Evolutionary conservation across 2,113 vertebrate genomes (phyloP), one percentile per base, ranked within the genome.

Genomic region (Tapirus terrestris): DNA sequence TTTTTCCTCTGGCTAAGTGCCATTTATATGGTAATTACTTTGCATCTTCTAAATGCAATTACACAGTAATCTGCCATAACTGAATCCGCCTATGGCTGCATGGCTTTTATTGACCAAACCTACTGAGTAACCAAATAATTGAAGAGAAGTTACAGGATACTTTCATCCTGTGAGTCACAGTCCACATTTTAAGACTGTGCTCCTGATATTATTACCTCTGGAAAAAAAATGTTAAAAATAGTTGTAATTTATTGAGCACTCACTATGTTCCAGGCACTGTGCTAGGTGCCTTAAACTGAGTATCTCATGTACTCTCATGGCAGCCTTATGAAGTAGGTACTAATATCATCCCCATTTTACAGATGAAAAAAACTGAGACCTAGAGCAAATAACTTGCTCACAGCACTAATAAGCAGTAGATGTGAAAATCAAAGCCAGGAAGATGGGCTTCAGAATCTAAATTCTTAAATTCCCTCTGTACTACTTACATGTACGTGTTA

Each of bases 41-140:
- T 79, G 36, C 80, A 87, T 96, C 36, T 94, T 82, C 93, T 93
- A 60, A 97, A 82, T 85, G 60, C 72, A 92, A 68, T 86, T 76
- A 76, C 75, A 94, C 16, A n/a, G 63, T 43, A 73, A 97, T 72
- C 56, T 0, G 0, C 81, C 88, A 90, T 77, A 56, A 31, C 8
- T 36, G 58, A 96, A 92, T 94, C 92, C 96, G 94, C 96, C 60
- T 63, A 79, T 67, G 75, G 33, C 73, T 96, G 9, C 56, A 56
- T n/a, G 27, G 16, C 29, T 11, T 81, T 88, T 73, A 96, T 76
- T 93, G 43, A 27, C 39, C 72, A 96, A 96, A 10, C 8, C 60
- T 75, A 58, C 80, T 97, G 76, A 94, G 92, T 91, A 82, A 72
- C 76, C 4, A 5, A 96, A 90, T 86, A 94, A 67, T 94, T 96